Evolutionary conservation across 1,140 invertebrate species (phyloP).

Genomic region (Magallana ariakensis): DNA sequence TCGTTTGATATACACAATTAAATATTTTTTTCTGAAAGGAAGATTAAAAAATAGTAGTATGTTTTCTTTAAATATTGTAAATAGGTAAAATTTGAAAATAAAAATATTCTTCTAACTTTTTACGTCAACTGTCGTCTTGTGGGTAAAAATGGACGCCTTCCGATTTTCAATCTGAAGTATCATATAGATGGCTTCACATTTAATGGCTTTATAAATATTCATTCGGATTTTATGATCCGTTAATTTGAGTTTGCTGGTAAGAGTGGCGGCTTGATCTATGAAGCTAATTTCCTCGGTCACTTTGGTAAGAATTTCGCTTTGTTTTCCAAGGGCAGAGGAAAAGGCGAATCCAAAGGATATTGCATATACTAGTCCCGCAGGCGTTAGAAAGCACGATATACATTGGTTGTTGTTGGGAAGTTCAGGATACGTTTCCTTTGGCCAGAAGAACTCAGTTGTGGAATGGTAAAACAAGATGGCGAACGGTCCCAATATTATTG

Average conservation of each 20-base stretch:
- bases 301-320: constrained; percentile 52
- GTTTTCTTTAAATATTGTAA: too few species aligned
- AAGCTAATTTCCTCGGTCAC: constrained; percentile 56
- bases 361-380: constrained; percentile 56
- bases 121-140: constrained; percentile 10
- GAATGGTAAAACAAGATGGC: constrained; percentile 43
- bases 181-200: constrained; percentile 57
- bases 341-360: constrained; percentile 58
- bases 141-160: constrained; percentile 19
- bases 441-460: constrained; percentile 55
- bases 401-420: constrained; percentile 57
- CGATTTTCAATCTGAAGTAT: constrained; percentile 50
- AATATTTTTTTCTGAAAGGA: too few species aligned
- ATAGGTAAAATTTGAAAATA: too few species aligned
- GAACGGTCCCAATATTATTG: constrained; percentile 49
- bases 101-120: constrained; percentile 9
- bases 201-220: constrained; percentile 49
- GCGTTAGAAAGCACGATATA: constrained; percentile 53
- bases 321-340: constrained; percentile 49
- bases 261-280: constrained; percentile 53
- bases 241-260: constrained; percentile 53
- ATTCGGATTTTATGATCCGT: background rate
- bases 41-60: too few species aligned
- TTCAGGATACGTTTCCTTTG: constrained; percentile 41
- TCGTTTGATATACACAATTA: too few species aligned